A percentile compares a stretch with the other conserved stretches of the same genome.
Conservation (phyloP, 2,888 invertebrate genomes). For the Schizaphis graminum region DNA sequence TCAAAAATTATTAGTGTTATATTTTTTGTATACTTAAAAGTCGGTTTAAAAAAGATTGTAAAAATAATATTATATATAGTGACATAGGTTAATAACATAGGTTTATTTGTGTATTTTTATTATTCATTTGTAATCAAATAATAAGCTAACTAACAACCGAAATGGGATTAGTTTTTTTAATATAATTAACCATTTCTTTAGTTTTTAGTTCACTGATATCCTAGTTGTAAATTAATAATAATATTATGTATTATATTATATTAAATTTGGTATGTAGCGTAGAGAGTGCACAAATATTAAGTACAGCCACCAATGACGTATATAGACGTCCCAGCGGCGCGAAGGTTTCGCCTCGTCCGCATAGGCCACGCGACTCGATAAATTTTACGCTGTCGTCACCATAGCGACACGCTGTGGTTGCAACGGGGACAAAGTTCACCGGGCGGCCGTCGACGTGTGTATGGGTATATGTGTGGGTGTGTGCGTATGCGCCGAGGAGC, state of each 20-base stretch:
- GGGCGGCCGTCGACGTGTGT: background rate
- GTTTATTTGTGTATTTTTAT: background rate
- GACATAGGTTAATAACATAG: background rate
- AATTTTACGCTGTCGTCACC: constrained; percentile 43
- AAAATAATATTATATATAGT: background rate
- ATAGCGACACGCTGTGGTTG: constrained; percentile 39
- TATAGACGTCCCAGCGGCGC: background rate
- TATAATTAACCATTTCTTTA: too few relatives aligned
- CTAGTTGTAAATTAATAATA: background rate
- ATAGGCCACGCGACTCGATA: constrained; percentile 31
- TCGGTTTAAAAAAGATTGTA: background rate
- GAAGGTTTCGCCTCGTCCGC: background rate
- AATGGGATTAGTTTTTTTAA: background rate
- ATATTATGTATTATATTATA: background rate
- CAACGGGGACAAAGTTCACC: constrained; percentile 57
- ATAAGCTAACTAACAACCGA: background rate
- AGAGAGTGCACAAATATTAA: background rate
- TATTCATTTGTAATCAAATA: background rate
- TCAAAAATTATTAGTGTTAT: background rate
- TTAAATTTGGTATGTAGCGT: background rate
- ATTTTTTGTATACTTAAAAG: background rate
- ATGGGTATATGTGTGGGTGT: background rate
- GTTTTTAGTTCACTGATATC: background rate
- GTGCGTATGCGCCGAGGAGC: background rate
- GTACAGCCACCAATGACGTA: background rate